These are phyloP conservation scores for Microplitis manilae DNA, from an alignment of 2,888 invertebrate genomes.

Conservation along the genomic window DNA sequence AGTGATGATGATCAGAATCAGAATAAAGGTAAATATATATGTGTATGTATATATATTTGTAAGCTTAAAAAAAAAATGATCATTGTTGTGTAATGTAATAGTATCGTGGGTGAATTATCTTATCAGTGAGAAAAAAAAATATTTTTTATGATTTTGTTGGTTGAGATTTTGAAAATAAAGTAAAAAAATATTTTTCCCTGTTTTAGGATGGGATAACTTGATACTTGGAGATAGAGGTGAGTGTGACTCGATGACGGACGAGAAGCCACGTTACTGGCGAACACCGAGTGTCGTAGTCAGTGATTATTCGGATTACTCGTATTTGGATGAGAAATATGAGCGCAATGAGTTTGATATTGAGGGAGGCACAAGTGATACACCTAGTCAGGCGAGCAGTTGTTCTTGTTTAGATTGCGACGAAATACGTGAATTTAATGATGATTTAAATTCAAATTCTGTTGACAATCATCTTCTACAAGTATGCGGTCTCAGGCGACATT, in stretches of 20 bases:
- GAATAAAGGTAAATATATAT: slow-evolving; percentile 59
- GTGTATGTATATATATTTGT: slow-evolving; percentile 3
- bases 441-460: slow-evolving; percentile 43
- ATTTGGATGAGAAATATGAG: slow-evolving; percentile 65
- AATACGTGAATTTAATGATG: slow-evolving; percentile 56
- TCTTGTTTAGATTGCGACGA: slow-evolving; percentile 68
- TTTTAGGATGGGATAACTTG: slow-evolving; percentile 61
- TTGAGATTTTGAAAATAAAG: background rate
- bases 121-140: slow-evolving; percentile 14
- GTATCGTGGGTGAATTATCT: slow-evolving; percentile 8
- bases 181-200: background rate
- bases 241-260: slow-evolving; percentile 60
- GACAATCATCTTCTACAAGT: slow-evolving; percentile 58
- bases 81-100: background rate
- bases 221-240: slow-evolving; percentile 59
- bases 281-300: slow-evolving; percentile 91
- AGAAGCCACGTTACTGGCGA: slow-evolving; percentile 76
- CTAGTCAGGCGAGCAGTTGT: slow-evolving; percentile 66
- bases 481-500: slow-evolving; percentile 64
- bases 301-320: slow-evolving; percentile 85
- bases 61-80: background rate
- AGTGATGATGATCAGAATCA: slow-evolving; percentile 73
- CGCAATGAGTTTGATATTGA: slow-evolving; percentile 65
- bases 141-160: background rate
- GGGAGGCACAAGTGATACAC: slow-evolving; percentile 58